phyloP scores from a whole-genome alignment of 2,888 invertebrate genomes.

The Hemicrepidius hirtus region DNA sequence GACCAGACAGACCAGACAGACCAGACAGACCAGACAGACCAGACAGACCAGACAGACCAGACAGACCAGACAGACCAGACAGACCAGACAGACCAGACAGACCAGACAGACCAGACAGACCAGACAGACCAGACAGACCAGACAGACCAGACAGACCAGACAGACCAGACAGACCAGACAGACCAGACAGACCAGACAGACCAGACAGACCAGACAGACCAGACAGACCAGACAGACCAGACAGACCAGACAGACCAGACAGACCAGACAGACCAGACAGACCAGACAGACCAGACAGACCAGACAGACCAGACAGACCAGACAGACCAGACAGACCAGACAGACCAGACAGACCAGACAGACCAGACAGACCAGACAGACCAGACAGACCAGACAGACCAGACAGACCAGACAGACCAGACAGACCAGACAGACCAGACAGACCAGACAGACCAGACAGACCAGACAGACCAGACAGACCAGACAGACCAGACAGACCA shows the following conservation, averaged over 20 bases:
- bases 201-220: slow-evolving; percentile 30
- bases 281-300: slow-evolving; percentile 18
- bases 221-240: slow-evolving; percentile 28
- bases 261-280: slow-evolving; percentile 18
- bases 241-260: slow-evolving; percentile 18
- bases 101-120: slow-evolving; percentile 29
- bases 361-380: slow-evolving; percentile 18
- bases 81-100: slow-evolving; percentile 25
- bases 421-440: slow-evolving; percentile 18
- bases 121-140: slow-evolving; percentile 30
- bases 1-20: slow-evolving; percentile 30
- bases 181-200: slow-evolving; percentile 30
- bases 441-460: slow-evolving; percentile 18
- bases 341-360: slow-evolving; percentile 18
- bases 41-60: slow-evolving; percentile 30
- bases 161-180: slow-evolving; percentile 30
- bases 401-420: slow-evolving; percentile 18
- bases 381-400: slow-evolving; percentile 18
- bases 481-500: slow-evolving; percentile 18
- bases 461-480: slow-evolving; percentile 18
- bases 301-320: slow-evolving; percentile 18
- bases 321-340: slow-evolving; percentile 18
- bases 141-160: slow-evolving; percentile 30
- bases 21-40: slow-evolving; percentile 29
- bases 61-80: slow-evolving; percentile 23